Conservation (phyloP, 2,888 invertebrate genomes). For the Proisotoma minuta region DNA sequence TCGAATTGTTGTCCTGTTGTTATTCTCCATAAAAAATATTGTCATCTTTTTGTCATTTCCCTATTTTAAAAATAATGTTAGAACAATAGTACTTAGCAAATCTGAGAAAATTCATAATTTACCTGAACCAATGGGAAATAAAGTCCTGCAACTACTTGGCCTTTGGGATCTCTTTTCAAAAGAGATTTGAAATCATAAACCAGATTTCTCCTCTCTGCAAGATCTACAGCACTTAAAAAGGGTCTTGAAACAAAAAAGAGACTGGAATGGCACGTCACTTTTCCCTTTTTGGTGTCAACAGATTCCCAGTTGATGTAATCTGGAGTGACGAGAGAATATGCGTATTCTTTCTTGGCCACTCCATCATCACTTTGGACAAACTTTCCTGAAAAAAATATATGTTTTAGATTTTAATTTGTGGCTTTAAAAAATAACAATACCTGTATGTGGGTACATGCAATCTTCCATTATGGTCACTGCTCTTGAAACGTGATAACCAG, state of each 20-base stretch:
- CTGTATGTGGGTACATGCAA: conserved; percentile 77
- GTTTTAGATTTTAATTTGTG: background rate
- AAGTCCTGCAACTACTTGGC: conserved; percentile 74
- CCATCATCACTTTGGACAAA: conserved; percentile 68
- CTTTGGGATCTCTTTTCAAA: conserved; percentile 75
- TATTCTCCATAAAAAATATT: conserved; percentile 45
- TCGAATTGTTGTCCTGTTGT: conserved; percentile 47
- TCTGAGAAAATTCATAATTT: conserved; percentile 20
- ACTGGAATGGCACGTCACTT: conserved; percentile 60
- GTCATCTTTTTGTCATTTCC: conserved; percentile 36
- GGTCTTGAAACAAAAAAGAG: conserved; percentile 74
- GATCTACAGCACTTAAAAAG: conserved; percentile 73
- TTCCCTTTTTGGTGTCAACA: conserved; percentile 58
- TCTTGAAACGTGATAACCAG: conserved; percentile 83
- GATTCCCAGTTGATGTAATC: conserved; percentile 85
- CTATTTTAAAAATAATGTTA: conserved; percentile 13
- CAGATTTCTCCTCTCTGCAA: conserved; percentile 82
- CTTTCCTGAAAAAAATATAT: conserved; percentile 62
- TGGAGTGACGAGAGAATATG: conserved; percentile 64
- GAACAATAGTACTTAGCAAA: conserved; percentile 3
- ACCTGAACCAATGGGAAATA: conserved; percentile 69
- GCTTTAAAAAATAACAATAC: conserved; percentile 51
- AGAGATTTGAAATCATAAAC: conserved; percentile 71
- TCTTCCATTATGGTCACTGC: conserved; percentile 84
- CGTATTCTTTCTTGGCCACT: conserved; percentile 74